These are phyloP conservation scores for Thysanoteuthis rhombus DNA, from an alignment of 2,888 invertebrate genomes.

Conservation along the genomic window DNA sequence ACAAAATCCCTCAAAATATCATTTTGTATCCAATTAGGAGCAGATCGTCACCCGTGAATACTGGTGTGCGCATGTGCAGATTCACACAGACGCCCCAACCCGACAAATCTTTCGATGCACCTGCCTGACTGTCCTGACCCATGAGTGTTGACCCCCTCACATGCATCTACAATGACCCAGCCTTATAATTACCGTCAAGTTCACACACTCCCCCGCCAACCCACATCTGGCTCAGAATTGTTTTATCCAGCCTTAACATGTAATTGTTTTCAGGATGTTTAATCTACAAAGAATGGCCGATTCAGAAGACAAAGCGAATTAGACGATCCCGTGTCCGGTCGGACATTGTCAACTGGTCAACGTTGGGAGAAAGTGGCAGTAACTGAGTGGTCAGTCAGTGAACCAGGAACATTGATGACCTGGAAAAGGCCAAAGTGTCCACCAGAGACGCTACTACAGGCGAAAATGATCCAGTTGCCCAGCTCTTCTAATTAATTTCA, in stretches of 20 bases:
- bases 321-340: background rate
- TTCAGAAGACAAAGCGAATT: background rate
- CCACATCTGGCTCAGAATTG: background rate
- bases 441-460: background rate
- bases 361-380: background rate
- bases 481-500: conserved; percentile 12
- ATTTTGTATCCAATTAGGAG: too few relatives aligned
- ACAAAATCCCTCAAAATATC: too few relatives aligned
- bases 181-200: background rate
- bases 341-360: background rate
- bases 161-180: background rate
- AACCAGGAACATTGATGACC: background rate
- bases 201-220: background rate
- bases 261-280: background rate
- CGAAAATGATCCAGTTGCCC: background rate
- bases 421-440: background rate
- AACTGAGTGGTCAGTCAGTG: background rate
- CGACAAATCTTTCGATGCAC: background rate
- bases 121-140: background rate
- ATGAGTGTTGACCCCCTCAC: background rate
- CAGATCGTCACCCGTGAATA: too few relatives aligned
- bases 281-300: background rate
- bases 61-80: too few relatives aligned
- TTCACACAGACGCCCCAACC: too few relatives aligned
- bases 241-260: background rate